A percentile compares a stretch with the other conserved stretches of the same genome.
phyloP scores from a whole-genome alignment of 2,113 vertebrate genomes.

The Danio rerio region GRCz12tu NC_133183.1:12946001-12946500 shows the following conservation, averaged over 20 bases:
- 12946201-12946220: slow-evolving; percentile 62
- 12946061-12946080: no score
- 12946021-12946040: no score
- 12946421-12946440: background rate
- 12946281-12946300: slow-evolving; percentile 79
- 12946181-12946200: slow-evolving; percentile 45
- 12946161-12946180: slow-evolving; percentile 37
- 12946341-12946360: slow-evolving; percentile 52
- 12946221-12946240: slow-evolving; percentile 63
- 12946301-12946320: slow-evolving; percentile 79
- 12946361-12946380: background rate
- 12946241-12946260: slow-evolving; percentile 83
- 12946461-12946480: slow-evolving; percentile 89
- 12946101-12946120: no score
- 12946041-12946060: no score
- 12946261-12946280: slow-evolving; percentile 81
- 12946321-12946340: slow-evolving; percentile 65
- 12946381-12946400: background rate
- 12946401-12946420: background rate
- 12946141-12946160: background rate
- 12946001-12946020: no score
- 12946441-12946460: background rate
- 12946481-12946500: slow-evolving; percentile 88
- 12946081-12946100: no score
- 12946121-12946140: background rate